These are phyloP conservation scores for Oreortyx pictus DNA, from an alignment of 2,797 vertebrate genomes.

Conservation along the genomic window DNA sequence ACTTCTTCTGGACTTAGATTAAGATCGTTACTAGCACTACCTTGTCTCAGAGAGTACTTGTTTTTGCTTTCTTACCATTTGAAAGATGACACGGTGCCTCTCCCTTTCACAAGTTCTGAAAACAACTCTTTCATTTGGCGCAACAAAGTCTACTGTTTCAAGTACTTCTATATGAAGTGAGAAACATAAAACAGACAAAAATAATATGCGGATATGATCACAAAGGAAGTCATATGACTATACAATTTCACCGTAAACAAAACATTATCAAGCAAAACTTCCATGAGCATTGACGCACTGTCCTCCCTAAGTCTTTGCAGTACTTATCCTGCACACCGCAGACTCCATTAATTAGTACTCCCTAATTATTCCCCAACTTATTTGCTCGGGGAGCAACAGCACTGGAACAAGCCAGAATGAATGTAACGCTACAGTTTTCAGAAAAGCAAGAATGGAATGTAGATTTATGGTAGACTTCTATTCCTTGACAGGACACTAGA, in stretches of 20 bases:
- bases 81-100: slow-evolving; percentile 88
- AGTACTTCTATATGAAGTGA: slow-evolving; percentile 81
- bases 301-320: neutral
- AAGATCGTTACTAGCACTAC: neutral
- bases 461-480: neutral
- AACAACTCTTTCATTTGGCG: slow-evolving; percentile 92
- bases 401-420: neutral
- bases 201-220: neutral
- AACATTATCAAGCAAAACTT: neutral
- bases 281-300: neutral
- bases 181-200: slow-evolving; percentile 3
- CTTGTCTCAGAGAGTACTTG: neutral
- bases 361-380: neutral
- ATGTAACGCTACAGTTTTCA: neutral
- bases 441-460: neutral
- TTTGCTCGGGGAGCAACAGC: neutral
- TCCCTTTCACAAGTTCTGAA: slow-evolving; percentile 93
- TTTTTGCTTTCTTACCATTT: slow-evolving; percentile 85
- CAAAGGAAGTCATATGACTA: neutral
- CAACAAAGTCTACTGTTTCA: slow-evolving; percentile 92
- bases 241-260: neutral
- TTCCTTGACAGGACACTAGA: neutral
- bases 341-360: neutral
- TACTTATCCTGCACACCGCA: neutral
- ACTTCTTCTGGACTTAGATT: neutral